phyloP scores from a whole-genome alignment of 2,113 vertebrate species.

The Notarius quadriscutis region DNA sequence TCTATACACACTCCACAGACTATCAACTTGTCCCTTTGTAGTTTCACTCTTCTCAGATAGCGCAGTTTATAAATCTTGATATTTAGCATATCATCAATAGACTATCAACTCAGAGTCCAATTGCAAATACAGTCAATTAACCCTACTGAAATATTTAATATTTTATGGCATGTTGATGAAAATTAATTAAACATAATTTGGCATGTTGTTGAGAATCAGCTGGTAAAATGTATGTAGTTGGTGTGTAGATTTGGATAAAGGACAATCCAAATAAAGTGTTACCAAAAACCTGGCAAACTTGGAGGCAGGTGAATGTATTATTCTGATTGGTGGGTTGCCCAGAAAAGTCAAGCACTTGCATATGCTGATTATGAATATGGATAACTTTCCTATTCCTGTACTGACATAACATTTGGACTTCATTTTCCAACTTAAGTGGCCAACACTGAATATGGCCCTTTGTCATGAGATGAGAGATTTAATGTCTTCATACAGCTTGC shows the following conservation, averaged over 20 bases:
- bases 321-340: background rate
- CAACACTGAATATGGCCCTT: background rate
- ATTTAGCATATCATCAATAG: too few species aligned
- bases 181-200: background rate
- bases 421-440: background rate
- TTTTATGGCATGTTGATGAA: background rate
- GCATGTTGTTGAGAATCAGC: background rate
- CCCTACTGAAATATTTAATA: background rate
- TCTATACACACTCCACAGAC: too few species aligned
- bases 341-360: background rate
- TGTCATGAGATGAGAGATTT: slow-evolving; percentile 19
- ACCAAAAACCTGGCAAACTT: background rate
- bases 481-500: slow-evolving; percentile 8
- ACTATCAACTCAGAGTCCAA: background rate
- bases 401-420: background rate
- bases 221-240: background rate
- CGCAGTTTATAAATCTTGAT: too few species aligned
- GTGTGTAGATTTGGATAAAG: background rate
- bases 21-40: too few species aligned
- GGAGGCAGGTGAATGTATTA: background rate
- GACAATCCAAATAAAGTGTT: background rate
- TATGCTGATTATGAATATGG: background rate
- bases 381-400: background rate
- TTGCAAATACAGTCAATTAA: background rate
- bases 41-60: too few species aligned